phyloP scores from a whole-genome alignment of 1,140 invertebrate species.

The Holcopasites calliopsidis region DNA sequence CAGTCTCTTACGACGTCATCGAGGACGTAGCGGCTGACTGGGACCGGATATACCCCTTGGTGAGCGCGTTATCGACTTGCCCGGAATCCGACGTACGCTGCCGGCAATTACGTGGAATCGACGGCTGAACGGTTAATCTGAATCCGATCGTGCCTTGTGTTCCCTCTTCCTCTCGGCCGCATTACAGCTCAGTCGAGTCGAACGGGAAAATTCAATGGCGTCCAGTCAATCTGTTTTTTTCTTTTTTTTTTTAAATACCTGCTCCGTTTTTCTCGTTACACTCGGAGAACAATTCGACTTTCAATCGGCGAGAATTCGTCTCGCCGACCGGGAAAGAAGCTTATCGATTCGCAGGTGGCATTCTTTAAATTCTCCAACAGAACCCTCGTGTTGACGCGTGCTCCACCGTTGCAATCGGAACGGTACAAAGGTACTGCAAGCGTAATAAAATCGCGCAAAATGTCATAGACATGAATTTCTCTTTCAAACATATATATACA shows the following conservation, averaged over 20 bases:
- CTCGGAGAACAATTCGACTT: too few species aligned
- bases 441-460: too few species aligned
- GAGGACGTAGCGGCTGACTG: conserved; percentile 44
- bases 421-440: too few species aligned
- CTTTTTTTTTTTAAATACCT: not conserved
- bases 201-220: conserved; percentile 11
- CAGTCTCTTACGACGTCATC: conserved; percentile 46
- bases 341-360: conserved; percentile 1
- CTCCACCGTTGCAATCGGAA: too few species aligned
- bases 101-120: conserved; percentile 56
- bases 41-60: conserved; percentile 36
- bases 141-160: not conserved
- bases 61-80: conserved; percentile 45
- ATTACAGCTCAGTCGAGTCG: not conserved
- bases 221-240: not conserved
- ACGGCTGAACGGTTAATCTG: not conserved
- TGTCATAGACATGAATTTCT: too few species aligned
- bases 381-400: not conserved
- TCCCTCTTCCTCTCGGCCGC: not conserved
- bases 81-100: conserved; percentile 47
- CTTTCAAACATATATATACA: too few species aligned
- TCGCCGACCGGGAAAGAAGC: not conserved
- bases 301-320: too few species aligned
- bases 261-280: not conserved
- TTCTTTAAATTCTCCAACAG: not conserved